phyloP scores from a whole-genome alignment of 2,113 vertebrate genomes.

The Chascanopsetta lugubris region DNA sequence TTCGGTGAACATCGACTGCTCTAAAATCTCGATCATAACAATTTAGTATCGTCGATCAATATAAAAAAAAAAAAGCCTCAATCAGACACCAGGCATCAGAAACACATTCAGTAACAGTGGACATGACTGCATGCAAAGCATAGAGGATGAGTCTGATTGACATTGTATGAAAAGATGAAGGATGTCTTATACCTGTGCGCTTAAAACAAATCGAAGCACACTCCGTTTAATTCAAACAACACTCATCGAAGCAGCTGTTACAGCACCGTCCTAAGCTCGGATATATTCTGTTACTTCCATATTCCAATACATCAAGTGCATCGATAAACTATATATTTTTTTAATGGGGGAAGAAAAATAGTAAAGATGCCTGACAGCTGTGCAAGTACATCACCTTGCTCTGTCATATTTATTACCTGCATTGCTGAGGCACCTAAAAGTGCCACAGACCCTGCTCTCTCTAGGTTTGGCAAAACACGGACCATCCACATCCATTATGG shows the following conservation, averaged over 20 bases:
- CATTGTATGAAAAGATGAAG: neutral
- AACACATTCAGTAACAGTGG: neutral
- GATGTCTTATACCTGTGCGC: conserved; percentile 8
- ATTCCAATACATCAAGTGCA: conserved; percentile 63
- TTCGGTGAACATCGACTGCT: neutral
- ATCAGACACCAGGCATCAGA: neutral
- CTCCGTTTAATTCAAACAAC: conserved; percentile 30
- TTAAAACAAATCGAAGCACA: conserved; percentile 14
- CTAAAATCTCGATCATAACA: neutral
- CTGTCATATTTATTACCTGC: conserved; percentile 77
- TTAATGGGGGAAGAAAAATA: conserved; percentile 62
- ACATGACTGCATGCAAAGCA: too few species aligned
- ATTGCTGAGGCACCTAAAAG: conserved; percentile 77
- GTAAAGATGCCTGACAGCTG: conserved; percentile 75
- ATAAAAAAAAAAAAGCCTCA: neutral
- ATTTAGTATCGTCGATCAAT: neutral
- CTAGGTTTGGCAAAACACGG: conserved; percentile 71
- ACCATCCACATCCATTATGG: conserved; percentile 45
- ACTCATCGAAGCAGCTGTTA: conserved; percentile 30
- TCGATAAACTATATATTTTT: conserved; percentile 73
- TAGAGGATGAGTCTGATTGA: too few species aligned
- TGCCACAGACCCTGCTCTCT: conserved; percentile 74
- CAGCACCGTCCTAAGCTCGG: conserved; percentile 45
- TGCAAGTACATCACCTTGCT: conserved; percentile 75
- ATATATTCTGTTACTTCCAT: conserved; percentile 58